A percentile compares a stretch with the other conserved stretches of the same genome.
Conservation (phyloP, 2,797 vertebrate genomes). For the Hoplostethus mediterraneus region DNA sequence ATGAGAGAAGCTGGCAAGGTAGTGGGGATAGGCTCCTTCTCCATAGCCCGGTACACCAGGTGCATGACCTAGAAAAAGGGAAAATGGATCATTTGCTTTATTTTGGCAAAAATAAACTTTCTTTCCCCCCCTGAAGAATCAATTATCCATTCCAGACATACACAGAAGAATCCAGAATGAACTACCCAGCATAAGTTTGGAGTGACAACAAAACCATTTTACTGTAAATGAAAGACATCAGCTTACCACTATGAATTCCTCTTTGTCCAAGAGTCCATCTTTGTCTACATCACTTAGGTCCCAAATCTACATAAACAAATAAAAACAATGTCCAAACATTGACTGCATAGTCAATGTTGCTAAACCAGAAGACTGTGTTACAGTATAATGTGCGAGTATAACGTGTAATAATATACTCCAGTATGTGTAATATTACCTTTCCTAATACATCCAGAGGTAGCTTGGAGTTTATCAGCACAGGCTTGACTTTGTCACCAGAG, state of each 20-base stretch:
- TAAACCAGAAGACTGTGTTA: not conserved
- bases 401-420: not conserved
- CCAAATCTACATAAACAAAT: conserved; percentile 89
- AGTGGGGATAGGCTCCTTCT: conserved; percentile 92
- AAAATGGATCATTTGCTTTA: not conserved
- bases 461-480: conserved; percentile 98
- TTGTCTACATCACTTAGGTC: conserved; percentile 97
- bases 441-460: conserved; percentile 96
- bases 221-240: not conserved
- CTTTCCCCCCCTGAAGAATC: too few relatives aligned
- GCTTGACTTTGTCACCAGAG: conserved; percentile 97
- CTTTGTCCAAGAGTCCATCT: conserved; percentile 95
- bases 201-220: not conserved
- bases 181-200: not conserved
- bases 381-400: not conserved
- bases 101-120: not conserved
- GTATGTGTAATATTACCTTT: conserved; percentile 83
- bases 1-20: conserved; percentile 89
- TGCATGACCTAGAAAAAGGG: conserved; percentile 90
- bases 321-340: not conserved
- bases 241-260: conserved; percentile 96
- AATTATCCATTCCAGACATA: not conserved
- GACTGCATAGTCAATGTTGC: not conserved
- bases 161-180: too few relatives aligned
- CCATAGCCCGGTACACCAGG: conserved; percentile 95